A percentile compares a stretch with the other conserved stretches of the same genome.
These are phyloP conservation scores for Zeuzera pyrina DNA, from an alignment of 2,888 invertebrate genomes.

Conservation along the genomic window DNA sequence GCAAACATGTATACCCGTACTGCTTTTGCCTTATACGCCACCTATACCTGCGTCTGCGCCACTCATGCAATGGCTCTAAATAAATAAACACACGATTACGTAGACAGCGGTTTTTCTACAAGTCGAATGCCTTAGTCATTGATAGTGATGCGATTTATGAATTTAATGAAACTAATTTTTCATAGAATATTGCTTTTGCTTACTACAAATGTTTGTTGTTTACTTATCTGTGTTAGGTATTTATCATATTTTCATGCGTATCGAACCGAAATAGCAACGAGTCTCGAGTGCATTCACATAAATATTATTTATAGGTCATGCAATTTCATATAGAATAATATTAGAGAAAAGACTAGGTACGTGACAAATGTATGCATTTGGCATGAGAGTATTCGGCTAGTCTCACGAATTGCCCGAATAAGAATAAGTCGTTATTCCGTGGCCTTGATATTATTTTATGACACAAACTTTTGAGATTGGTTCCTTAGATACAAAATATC, in stretches of 20 bases:
- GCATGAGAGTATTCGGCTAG: conserved; percentile 5
- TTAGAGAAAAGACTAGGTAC: conserved; percentile 11
- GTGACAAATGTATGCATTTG: conserved; percentile 7
- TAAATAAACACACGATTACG: conserved; percentile 52
- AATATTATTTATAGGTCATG: conserved; percentile 16
- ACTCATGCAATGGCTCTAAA: conserved; percentile 41
- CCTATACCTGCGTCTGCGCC: conserved; percentile 23
- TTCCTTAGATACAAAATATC: neutral
- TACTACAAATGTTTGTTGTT: neutral
- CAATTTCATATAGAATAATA: conserved; percentile 15
- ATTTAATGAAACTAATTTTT: conserved; percentile 34
- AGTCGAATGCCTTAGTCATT: conserved; percentile 44
- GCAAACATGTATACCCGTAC: conserved; percentile 30
- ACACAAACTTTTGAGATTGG: too few species aligned
- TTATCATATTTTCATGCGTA: conserved; percentile 10
- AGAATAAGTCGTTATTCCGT: conserved; percentile 32
- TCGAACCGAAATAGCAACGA: conserved; percentile 20
- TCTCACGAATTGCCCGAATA: conserved; percentile 18
- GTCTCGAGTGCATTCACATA: conserved; percentile 21
- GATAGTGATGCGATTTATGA: conserved; percentile 32
- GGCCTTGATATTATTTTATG: conserved; percentile 53
- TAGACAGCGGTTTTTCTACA: conserved; percentile 65
- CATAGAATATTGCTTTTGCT: neutral
- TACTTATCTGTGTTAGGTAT: conserved; percentile 4
- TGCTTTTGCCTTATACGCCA: conserved; percentile 47